Evolutionary conservation across 2,113 vertebrate genomes (phyloP), one percentile per base, ranked within the genome.

Genomic region (Petrocephalus microphthalmus): DNA sequence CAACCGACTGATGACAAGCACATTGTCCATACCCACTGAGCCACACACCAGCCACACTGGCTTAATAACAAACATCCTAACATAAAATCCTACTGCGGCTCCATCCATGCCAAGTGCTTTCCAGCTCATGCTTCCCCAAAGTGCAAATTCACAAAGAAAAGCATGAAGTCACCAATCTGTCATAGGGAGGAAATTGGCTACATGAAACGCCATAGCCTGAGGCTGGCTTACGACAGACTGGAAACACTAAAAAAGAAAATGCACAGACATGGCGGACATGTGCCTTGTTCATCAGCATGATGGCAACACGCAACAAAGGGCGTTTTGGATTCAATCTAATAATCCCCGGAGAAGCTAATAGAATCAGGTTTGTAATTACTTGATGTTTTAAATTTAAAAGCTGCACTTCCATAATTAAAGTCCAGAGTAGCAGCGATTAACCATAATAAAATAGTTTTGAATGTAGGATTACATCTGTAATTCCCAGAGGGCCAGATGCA

Each of bases 351-450:
- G 86, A 87, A 86, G 93, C 93, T 96, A 95, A 95, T 95, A 19
- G 92, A 92, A 88, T 90, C 54, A 49, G 90, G 87, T 90, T 88
- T 92, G 91, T 94, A 94, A 95, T 95, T 94, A 95, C 92, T 93
- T 94, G 91, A 89, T 74, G 87, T 89, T 89, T 91, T 84, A 92
- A 93, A 92, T 53, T 89, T 87, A 71, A 94, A 94, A 95, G 92
- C 94, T 95, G 93, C 95, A 96, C 95, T 96, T 95, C 91, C 91
- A 92, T 95, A 95, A 96, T 96, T 95, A 95, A 94, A 94, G 92
- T 93, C 90, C 91, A 89, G 89, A 67, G 42, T 93, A 94, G 94
- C 93, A 91, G 92, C 91, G 11, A 37, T 93, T 82, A 93, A 94
- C 92, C 94, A 93, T 92, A 90, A 94, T 92, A 94, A 95, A 96